Base-by-base conservation (phyloP, 1,140 invertebrate genomes). In the Macrotrachela quadricornifera region DNA sequence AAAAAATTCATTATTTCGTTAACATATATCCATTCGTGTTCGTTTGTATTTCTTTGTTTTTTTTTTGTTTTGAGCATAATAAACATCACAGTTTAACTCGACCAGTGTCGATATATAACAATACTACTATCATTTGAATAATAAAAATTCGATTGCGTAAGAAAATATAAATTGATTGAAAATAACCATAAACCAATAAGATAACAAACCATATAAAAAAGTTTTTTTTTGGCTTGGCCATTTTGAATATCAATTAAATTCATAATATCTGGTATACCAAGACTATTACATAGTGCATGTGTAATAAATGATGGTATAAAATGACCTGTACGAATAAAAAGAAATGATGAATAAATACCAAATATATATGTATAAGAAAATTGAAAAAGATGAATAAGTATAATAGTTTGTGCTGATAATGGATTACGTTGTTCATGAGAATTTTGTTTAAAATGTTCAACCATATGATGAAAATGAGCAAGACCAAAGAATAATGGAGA, bases 281-380 rank as follows among this genome's bases (percentile, higher is more conserved):
- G 17, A 11, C 36, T 16, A 49, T 54, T 54, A 17, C 52, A 54
- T 17, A 54, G 48, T 14, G 46, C 36, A 54, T 54, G 52, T 15
- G 38, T 14, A 18, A 54, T 13, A 44, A 47, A 54, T 10, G 46
- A 48, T n/a, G 52, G n/a, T 41, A 49, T 43, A 42, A 54, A 49
- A 16, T 18, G 44, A 13, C 52, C 52, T n/a, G 52, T 54, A 40
- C 38, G 47, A 12, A 54, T 38, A 39, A 54, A 54, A n/a, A 54
- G 18, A 48, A 37, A 54, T 6, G 46, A 48, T 36, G 52, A 54
- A 48, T 48, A 48, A 17, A 45, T 39, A 37, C 52, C 52, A 39
- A 54, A 54, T 13, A 38, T 44, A 43, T 47, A 54, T n/a, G 52
- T 54, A 37, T 54, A 54, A 15, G 13, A 42, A 41, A 54, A 54